Evolutionary conservation across 1,140 invertebrate species (phyloP).

Genomic region (Drosophila kepulauana): DNA sequence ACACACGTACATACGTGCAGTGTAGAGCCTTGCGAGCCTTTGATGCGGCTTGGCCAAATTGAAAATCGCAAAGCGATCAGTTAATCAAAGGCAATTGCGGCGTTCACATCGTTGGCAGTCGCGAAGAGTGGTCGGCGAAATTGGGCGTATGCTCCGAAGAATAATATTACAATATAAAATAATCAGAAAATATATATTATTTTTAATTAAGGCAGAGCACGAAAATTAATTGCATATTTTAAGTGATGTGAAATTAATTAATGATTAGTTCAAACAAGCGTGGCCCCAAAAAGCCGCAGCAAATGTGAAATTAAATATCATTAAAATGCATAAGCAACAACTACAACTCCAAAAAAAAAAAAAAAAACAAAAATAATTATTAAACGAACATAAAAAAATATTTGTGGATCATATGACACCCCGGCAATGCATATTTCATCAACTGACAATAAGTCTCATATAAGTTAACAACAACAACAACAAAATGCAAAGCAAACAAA

Average conservation of each 20-base stretch:
- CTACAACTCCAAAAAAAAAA: conserved; percentile 30
- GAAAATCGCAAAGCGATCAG: conserved; percentile 60
- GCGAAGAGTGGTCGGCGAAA: not conserved
- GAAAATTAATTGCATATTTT: conserved; percentile 77
- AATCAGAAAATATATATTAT: conserved; percentile 45
- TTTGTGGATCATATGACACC: conserved; percentile 60
- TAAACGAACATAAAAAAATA: conserved; percentile 50
- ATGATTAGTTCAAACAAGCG: conserved; percentile 77
- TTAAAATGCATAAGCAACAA: conserved; percentile 75
- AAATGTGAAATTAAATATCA: conserved; percentile 78
- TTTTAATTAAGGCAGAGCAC: conserved; percentile 65
- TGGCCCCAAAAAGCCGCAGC: conserved; percentile 19
- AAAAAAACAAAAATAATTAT: conserved; percentile 40
- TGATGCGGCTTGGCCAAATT: not conserved
- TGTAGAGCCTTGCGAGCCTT: not conserved
- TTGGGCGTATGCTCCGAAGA: conserved; percentile 42
- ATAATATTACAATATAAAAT: conserved; percentile 5
- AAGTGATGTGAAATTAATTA: conserved; percentile 79
- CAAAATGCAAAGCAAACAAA: conserved; percentile 26
- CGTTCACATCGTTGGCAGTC: conserved; percentile 44
- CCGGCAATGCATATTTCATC: conserved; percentile 72
- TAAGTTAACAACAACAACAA: conserved; percentile 15
- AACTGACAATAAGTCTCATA: conserved; percentile 53
- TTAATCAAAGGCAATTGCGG: conserved; percentile 71
- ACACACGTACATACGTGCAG: not conserved